Evolutionary conservation across 37 sponge, comb jelly and placozoan genomes (phyloP), one percentile per base, ranked within the genome.

Genomic region (Agelas oroides): DNA sequence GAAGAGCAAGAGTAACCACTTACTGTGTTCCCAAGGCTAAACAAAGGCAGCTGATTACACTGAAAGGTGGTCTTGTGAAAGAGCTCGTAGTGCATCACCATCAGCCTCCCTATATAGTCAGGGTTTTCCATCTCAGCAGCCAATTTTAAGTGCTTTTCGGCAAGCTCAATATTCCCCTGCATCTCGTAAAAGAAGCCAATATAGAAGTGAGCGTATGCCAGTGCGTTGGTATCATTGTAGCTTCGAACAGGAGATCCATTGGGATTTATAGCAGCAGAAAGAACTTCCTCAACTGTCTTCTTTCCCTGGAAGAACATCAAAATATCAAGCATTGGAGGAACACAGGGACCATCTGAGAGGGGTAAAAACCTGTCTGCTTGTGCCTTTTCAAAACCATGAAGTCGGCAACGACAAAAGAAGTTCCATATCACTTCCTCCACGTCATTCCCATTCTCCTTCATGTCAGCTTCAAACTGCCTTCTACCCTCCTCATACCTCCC

Each of bases 171-270:
- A 0, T 72, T 73, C n/a, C 53, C 78, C 24, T 31, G 41, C 32
- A 71, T 36, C 56, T 89, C 84, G 37, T 65, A 21, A 36, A 78
- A 89, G 16, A 89, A 1, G 0, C 90, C 90, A 53, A 78, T 63
- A 61, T 89, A 89, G 83, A 89, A 89, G 37, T 89, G 84, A 28
- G 84, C 90, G 72, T 90, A 90, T 11, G 85, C 80, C 28, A 84
- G 55, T 32, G 90, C 90, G 80, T 80, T 85, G 13, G 86, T 75
- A 59, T 24, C 76, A 59, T 90, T 84, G 54, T 90, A 85, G 62
- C 85, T 85, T 59, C 67, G 14, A 46, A 88, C 53, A 3, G 52
- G 41, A 68, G 67, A 35, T 1, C 82, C 88, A 52, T 70, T 72
- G 5, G 38, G 38, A 6, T 69, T 12, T 8, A 53, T 76, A 0